Percentiles rank a stretch among this genome's conserved stretches.
Conservation (phyloP, 2,113 vertebrate genomes). For the Gymnobelideus leadbeateri region DNA sequence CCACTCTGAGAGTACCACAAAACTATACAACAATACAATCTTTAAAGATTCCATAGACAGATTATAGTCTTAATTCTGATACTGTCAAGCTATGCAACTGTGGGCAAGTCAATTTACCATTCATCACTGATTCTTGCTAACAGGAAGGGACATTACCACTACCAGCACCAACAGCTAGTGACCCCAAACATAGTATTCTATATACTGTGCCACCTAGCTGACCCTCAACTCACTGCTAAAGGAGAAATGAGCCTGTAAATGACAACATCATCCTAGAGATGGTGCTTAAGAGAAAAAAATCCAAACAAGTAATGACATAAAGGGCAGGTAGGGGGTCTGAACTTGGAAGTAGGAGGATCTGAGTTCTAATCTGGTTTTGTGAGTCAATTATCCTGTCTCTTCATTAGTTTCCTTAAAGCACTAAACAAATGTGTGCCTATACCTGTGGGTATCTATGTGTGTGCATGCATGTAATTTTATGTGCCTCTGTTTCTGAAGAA, state of each 20-base stretch:
- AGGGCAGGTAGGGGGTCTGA: background rate
- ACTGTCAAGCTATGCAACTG: background rate
- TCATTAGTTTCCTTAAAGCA: background rate
- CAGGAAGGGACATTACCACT: background rate
- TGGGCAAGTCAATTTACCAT: background rate
- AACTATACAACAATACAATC: background rate
- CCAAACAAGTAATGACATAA: background rate
- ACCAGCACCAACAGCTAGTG: background rate
- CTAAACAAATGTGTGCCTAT: background rate
- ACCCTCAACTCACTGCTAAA: background rate
- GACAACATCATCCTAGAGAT: background rate
- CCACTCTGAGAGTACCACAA: background rate
- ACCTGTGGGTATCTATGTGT: too few relatives aligned
- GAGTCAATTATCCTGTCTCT: background rate
- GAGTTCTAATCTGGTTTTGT: background rate
- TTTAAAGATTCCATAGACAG: background rate
- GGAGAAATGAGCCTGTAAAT: background rate
- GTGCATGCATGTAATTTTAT: too few relatives aligned
- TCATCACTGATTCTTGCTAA: background rate
- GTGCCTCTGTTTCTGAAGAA: background rate
- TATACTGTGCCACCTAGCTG: background rate
- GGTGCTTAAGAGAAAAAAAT: background rate
- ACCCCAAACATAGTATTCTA: background rate
- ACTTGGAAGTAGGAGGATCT: background rate
- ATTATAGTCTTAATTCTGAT: background rate